phyloP scores from a whole-genome alignment of 2,113 vertebrate genomes.

The Seriola quinqueradiata region DNA sequence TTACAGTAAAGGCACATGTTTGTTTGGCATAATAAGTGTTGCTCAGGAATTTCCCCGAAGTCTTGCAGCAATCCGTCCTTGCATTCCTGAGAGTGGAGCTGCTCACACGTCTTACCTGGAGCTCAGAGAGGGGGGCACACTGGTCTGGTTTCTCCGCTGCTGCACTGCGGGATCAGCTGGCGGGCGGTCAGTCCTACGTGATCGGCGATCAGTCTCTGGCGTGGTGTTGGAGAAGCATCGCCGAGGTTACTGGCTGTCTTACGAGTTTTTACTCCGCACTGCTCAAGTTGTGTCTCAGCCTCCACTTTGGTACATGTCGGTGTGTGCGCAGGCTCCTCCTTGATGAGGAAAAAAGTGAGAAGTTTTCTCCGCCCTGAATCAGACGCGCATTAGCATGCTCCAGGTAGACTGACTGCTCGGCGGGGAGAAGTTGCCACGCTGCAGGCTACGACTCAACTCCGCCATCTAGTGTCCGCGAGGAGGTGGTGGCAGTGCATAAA shows the following conservation, averaged over 20 bases:
- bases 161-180: slow-evolving; percentile 34
- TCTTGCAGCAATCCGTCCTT: slow-evolving; percentile 77
- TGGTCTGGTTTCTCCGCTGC: slow-evolving; percentile 42
- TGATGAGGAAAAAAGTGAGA: slow-evolving; percentile 46
- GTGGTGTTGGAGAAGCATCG: slow-evolving; percentile 65
- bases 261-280: slow-evolving; percentile 31
- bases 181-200: slow-evolving; percentile 41
- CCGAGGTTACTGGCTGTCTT: slow-evolving; percentile 40
- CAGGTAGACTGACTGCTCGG: slow-evolving; percentile 72
- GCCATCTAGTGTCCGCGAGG: slow-evolving; percentile 67
- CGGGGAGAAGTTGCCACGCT: slow-evolving; percentile 7
- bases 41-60: slow-evolving; percentile 81
- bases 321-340: slow-evolving; percentile 79
- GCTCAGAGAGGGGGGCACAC: slow-evolving; percentile 30
- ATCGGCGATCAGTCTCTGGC: slow-evolving; percentile 58
- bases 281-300: slow-evolving; percentile 41
- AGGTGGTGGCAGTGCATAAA: neutral
- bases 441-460: slow-evolving; percentile 40
- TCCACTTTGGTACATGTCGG: slow-evolving; percentile 67
- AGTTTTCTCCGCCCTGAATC: slow-evolving; percentile 76
- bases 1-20: slow-evolving; percentile 60
- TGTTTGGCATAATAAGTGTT: slow-evolving; percentile 65
- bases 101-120: slow-evolving; percentile 79
- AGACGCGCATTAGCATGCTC: slow-evolving; percentile 60
- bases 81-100: slow-evolving; percentile 78